Evolutionary conservation across 30 jellyfish, hydroid and myxozoan genomes (phyloP).

Genomic region (Aurelia aurita): DNA sequence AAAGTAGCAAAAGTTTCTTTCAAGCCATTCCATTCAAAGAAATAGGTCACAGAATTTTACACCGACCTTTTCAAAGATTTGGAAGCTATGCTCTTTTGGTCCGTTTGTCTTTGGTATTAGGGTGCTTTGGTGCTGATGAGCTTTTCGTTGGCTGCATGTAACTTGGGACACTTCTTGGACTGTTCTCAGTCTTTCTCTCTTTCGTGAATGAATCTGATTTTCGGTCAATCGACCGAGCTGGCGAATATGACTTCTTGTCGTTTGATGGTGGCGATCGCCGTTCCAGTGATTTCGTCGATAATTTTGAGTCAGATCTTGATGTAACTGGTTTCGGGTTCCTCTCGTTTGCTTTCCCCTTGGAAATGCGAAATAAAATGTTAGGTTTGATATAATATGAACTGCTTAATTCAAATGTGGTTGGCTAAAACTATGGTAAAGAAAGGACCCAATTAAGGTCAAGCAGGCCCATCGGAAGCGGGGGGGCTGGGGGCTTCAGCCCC

Average conservation of each 20-base stretch:
- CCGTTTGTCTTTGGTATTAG: slow-evolving; percentile 58
- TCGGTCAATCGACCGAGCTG: slow-evolving; percentile 18
- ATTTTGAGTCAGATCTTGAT: slow-evolving; percentile 12
- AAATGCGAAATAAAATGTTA: background rate
- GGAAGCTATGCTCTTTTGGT: no score
- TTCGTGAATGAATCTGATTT: slow-evolving; percentile 9
- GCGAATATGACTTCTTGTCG: slow-evolving; percentile 44
- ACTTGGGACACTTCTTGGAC: slow-evolving; percentile 64
- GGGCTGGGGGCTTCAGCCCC: no score
- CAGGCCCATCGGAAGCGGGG: no score
- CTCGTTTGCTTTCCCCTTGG: slow-evolving; percentile 3
- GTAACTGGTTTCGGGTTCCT: slow-evolving; percentile 10
- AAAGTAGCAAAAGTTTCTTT: no score
- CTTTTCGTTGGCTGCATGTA: slow-evolving; percentile 93
- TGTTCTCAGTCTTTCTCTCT: slow-evolving; percentile 43
- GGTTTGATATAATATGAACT: no score
- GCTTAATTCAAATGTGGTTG: no score
- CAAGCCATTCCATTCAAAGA: no score
- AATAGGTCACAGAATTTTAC: no score
- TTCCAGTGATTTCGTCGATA: slow-evolving; percentile 2
- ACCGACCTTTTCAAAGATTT: no score
- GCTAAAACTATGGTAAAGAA: no score
- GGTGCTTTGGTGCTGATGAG: slow-evolving; percentile 79
- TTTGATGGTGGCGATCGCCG: slow-evolving; percentile 17
- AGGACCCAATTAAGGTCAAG: no score